phyloP scores from a whole-genome alignment of 37 sponge, comb jelly and placozoan species.

The Chondrilla cf. caribensis region DNA sequence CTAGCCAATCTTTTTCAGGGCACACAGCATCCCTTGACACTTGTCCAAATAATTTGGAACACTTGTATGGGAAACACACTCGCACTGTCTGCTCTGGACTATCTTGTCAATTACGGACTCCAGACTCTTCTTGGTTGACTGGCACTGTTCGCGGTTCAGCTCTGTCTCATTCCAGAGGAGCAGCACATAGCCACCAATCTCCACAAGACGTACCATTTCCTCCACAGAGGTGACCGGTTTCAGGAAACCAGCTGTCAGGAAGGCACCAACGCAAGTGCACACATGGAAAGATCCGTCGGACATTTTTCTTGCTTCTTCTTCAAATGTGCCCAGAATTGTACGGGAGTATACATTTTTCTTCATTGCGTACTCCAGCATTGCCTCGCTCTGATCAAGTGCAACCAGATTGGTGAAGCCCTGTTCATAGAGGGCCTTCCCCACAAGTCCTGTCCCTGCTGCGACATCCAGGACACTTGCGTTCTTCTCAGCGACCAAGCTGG shows the following conservation, averaged over 20 bases:
- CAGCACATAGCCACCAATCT: constrained; percentile 22
- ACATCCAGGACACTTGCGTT: constrained; percentile 29
- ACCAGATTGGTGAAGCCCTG: constrained; percentile 36
- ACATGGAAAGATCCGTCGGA: constrained; percentile 19
- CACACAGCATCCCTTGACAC: constrained; percentile 16
- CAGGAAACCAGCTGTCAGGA: constrained; percentile 36
- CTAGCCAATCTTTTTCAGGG: constrained; percentile 19
- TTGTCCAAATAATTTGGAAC: constrained; percentile 34
- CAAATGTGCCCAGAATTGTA: constrained; percentile 25
- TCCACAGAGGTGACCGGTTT: constrained; percentile 12
- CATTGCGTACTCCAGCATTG: constrained; percentile 21
- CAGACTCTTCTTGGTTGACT: background rate
- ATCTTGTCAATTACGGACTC: background rate
- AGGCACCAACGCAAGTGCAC: constrained; percentile 46
- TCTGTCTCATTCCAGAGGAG: constrained; percentile 40
- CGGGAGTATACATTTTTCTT: constrained; percentile 26
- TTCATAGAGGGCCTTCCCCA: constrained; percentile 20
- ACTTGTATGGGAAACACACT: background rate
- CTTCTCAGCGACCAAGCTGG: background rate
- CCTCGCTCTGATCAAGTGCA: constrained; percentile 31
- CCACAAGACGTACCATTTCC: constrained; percentile 36
- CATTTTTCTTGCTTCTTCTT: constrained; percentile 31
- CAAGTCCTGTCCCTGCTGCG: constrained; percentile 44
- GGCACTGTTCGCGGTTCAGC: constrained; percentile 18
- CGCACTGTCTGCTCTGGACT: constrained; percentile 1